Evolutionary conservation across 2,113 vertebrate genomes (phyloP).

Genomic region (Astatotilapia flaviijosephi): DNA sequence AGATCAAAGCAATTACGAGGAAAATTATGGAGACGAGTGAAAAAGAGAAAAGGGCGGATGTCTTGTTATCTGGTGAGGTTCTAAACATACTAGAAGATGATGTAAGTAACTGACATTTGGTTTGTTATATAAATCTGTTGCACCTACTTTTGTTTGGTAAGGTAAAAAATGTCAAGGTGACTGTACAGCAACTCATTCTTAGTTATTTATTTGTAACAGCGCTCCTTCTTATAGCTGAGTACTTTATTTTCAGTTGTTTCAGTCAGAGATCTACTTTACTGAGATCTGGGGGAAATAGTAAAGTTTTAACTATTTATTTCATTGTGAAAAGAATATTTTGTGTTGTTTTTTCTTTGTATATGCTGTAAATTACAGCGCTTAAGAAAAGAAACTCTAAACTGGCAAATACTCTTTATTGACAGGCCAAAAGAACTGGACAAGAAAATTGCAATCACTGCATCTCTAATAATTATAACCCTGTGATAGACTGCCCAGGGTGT

Average conservation of each 20-base stretch:
- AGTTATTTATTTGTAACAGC: background rate
- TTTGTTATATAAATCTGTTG: background rate
- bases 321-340: fast-evolving
- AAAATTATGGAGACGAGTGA: background rate
- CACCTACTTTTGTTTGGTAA: background rate
- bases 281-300: background rate
- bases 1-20: background rate
- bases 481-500: background rate
- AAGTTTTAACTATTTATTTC: fast-evolving
- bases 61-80: background rate
- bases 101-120: background rate
- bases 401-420: background rate
- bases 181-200: background rate
- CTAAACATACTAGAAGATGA: background rate
- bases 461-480: background rate
- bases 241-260: background rate
- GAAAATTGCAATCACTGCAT: background rate
- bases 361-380: background rate
- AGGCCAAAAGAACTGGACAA: background rate
- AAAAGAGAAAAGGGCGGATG: background rate
- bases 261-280: background rate
- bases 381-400: background rate
- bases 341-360: background rate
- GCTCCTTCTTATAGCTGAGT: background rate
- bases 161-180: background rate